Base-by-base conservation (phyloP, 2,888 invertebrate species). In the Drosophila gaucha region DNA sequence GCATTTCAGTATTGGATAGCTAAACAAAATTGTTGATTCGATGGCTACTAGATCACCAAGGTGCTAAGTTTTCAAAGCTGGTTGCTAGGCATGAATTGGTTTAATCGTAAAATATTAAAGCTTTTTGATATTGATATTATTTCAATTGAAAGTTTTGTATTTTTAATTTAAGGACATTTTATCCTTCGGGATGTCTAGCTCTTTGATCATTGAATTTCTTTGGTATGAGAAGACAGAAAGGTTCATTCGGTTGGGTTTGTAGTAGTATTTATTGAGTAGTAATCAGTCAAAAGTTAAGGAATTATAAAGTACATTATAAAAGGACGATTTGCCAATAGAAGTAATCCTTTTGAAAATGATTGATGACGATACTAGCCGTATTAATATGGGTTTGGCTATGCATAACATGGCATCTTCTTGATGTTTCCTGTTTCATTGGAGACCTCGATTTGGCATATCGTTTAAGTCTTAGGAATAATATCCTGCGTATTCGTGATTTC, bases 21-120 rank as follows among this genome's bases (percentile, higher is more conserved):
- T 18, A 10, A 8, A 26, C 2, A 5, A 18, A 14, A 35, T 64
- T 55, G 57, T 76, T 70, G 58, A 43, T 26, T 2, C 47, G 3
- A 35, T 36, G 77, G 14, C 36, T 64, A 72, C 72, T 76, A 52
- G 65, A 72, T 72, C 65, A 16, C 77, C 72, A 76, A 71, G 72
- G 77, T 36, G 35, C 35, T 35, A 24, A 14, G 24, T 4, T 24
- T n/a, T 33, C 16, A 47, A n/a, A 12, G 6, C 16, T 24, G 16
- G 38, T 50, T 50, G n/a, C 22, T n/a, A 18, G 14, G 31, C 38
- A 50, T 10, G 2, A 22, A 28, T 39, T n/a, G 2, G 4, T 10
- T 10, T 44, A 4, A n/a, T n/a, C 12, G 4, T 24, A 8, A 18
- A 18, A n/a, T 44, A 6, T 4, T 6, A 33, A 6, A 14, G 2